Conservation (phyloP, 1,140 invertebrate species). For the Bombus impatiens region DNA sequence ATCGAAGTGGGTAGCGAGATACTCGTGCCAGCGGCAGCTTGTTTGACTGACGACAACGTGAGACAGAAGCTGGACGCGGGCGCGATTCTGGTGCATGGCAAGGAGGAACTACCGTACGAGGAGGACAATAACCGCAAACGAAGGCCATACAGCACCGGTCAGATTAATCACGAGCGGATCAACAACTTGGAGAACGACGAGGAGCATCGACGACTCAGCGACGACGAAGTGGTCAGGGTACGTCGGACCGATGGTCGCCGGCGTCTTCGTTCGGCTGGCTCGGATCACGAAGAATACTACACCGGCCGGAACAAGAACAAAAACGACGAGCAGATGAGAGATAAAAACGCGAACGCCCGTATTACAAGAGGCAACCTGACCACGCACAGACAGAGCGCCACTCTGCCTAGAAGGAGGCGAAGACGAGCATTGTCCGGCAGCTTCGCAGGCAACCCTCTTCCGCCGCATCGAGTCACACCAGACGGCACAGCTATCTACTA, state of each 20-base stretch:
- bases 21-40: constrained; percentile 70
- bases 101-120: constrained; percentile 85
- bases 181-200: constrained; percentile 61
- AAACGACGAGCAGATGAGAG: constrained; percentile 62
- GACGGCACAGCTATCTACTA: constrained; percentile 92
- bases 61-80: constrained; percentile 78
- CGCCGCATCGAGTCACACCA: constrained; percentile 89
- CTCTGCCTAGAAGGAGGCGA: constrained; percentile 77
- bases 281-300: constrained; percentile 63
- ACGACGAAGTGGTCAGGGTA: constrained; percentile 59
- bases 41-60: constrained; percentile 77
- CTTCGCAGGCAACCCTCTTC: constrained; percentile 80
- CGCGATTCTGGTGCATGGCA: constrained; percentile 84
- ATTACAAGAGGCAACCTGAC: constrained; percentile 58
- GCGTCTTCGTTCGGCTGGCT: constrained; percentile 51
- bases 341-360: constrained; percentile 77
- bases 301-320: constrained; percentile 56
- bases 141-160: constrained; percentile 63
- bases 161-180: constrained; percentile 51
- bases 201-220: constrained; percentile 47
- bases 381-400: constrained; percentile 76
- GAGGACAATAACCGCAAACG: constrained; percentile 61
- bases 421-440: constrained; percentile 76
- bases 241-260: constrained; percentile 42
- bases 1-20: constrained; percentile 81